Percentiles rank a stretch among this genome's conserved stretches.
Evolutionary conservation across 37 sponge, comb jelly and placozoan genomes (phyloP).

Genomic region (Axinella damicornis): DNA sequence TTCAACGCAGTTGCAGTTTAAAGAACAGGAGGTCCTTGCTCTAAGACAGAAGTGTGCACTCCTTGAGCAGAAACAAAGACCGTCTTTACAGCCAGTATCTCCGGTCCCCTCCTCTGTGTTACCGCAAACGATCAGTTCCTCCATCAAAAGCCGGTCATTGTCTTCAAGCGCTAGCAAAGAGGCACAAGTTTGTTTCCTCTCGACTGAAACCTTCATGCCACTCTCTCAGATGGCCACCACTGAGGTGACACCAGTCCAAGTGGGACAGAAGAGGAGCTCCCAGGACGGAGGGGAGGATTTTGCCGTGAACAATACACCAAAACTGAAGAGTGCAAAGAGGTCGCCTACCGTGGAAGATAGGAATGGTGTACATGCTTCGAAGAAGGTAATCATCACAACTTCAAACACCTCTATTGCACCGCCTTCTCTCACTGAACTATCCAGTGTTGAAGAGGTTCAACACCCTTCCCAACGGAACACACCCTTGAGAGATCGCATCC

Average conservation of each 20-base stretch:
- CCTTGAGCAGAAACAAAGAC: background rate
- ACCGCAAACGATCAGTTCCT: background rate
- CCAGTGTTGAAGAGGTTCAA: background rate
- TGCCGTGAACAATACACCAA: background rate
- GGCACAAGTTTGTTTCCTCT: conserved; percentile 8
- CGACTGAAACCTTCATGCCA: conserved; percentile 43
- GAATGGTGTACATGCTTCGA: background rate
- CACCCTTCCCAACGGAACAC: no score
- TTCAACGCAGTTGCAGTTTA: conserved; percentile 22
- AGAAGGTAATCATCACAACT: background rate
- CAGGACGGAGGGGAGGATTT: background rate
- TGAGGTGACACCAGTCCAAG: conserved; percentile 22
- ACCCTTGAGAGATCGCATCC: background rate
- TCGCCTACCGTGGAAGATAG: no score
- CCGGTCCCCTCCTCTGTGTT: background rate
- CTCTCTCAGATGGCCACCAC: conserved; percentile 27
- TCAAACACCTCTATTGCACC: background rate
- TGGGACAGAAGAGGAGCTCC: conserved; percentile 8
- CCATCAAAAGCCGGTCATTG: background rate
- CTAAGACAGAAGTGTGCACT: conserved; percentile 20
- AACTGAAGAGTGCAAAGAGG: no score
- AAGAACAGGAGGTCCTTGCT: conserved; percentile 39
- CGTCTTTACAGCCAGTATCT: background rate
- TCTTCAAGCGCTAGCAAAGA: background rate
- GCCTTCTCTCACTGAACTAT: no score